A percentile compares a stretch with the other conserved stretches of the same genome.
Evolutionary conservation across 2,888 invertebrate species (phyloP).

Genomic region (Cheiracanthium punctorium): DNA sequence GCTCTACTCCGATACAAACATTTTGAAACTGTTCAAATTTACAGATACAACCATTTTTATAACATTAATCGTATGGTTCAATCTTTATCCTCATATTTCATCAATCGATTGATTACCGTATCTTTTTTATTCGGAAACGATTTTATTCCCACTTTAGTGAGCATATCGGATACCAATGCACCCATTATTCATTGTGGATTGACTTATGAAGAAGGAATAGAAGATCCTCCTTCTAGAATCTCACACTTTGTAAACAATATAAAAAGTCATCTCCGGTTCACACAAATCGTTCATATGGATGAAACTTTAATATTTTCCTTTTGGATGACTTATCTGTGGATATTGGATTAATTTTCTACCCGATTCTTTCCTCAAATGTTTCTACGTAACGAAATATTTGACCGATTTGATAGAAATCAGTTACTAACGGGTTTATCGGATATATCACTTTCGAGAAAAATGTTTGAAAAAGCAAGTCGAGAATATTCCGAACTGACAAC

Average conservation of each 20-base stretch:
- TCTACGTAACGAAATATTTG: conserved; percentile 9
- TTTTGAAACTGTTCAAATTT: conserved; percentile 24
- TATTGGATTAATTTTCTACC: conserved; percentile 26
- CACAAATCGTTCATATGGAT: not conserved
- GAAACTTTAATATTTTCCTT: not conserved
- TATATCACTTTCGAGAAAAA: not conserved
- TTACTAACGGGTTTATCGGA: conserved; percentile 20
- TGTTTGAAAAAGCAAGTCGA: not conserved
- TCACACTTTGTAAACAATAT: not conserved
- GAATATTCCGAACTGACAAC: not conserved
- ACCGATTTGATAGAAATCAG: conserved; percentile 23
- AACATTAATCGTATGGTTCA: not conserved
- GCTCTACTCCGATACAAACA: not conserved
- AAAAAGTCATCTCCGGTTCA: not conserved
- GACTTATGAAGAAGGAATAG: not conserved
- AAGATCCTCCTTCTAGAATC: not conserved
- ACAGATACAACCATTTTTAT: conserved; percentile 19
- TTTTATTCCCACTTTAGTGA: conserved; percentile 26
- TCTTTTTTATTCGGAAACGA: conserved; percentile 34
- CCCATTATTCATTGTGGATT: conserved; percentile 8
- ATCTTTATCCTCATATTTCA: too few relatives aligned
- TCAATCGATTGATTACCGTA: not conserved
- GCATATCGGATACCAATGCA: not conserved
- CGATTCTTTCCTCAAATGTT: conserved; percentile 23
- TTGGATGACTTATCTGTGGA: conserved; percentile 33